Evolutionary conservation across 2,888 invertebrate species (phyloP).

Genomic region (Nyleta sp.): DNA sequence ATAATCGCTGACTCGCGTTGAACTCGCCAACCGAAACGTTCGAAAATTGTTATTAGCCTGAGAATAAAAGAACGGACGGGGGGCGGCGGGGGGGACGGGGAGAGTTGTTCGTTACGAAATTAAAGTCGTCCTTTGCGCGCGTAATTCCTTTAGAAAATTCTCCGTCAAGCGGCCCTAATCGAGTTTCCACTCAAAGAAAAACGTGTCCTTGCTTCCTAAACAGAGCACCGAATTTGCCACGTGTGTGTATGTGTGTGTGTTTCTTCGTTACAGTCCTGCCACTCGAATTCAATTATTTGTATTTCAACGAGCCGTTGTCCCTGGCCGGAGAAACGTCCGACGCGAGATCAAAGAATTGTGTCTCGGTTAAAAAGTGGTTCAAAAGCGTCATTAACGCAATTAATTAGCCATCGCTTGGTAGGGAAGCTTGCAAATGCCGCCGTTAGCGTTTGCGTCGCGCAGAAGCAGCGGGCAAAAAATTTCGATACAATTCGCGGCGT

Average conservation of each 20-base stretch:
- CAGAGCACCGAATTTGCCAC: background rate
- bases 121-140: too few relatives aligned
- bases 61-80: too few relatives aligned
- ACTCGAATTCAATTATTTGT: background rate
- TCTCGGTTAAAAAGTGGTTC: too few relatives aligned
- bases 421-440: slow-evolving; percentile 9
- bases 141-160: background rate
- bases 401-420: slow-evolving; percentile 5
- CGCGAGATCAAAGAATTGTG: slow-evolving; percentile 19
- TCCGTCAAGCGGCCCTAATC: background rate
- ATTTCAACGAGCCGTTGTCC: background rate
- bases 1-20: slow-evolving; percentile 35
- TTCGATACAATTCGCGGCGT: slow-evolving; percentile 1
- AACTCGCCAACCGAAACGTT: slow-evolving; percentile 7
- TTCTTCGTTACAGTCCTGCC: background rate
- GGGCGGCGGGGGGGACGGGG: too few relatives aligned
- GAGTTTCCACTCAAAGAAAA: background rate
- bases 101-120: too few relatives aligned
- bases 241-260: too few relatives aligned
- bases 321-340: background rate
- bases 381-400: slow-evolving; percentile 20
- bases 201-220: background rate
- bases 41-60: too few relatives aligned
- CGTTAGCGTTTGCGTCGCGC: background rate
- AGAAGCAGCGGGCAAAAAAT: slow-evolving; percentile 15